Evolutionary conservation across 2,113 vertebrate genomes (phyloP).

Genomic region (Actinemys pallida): DNA sequence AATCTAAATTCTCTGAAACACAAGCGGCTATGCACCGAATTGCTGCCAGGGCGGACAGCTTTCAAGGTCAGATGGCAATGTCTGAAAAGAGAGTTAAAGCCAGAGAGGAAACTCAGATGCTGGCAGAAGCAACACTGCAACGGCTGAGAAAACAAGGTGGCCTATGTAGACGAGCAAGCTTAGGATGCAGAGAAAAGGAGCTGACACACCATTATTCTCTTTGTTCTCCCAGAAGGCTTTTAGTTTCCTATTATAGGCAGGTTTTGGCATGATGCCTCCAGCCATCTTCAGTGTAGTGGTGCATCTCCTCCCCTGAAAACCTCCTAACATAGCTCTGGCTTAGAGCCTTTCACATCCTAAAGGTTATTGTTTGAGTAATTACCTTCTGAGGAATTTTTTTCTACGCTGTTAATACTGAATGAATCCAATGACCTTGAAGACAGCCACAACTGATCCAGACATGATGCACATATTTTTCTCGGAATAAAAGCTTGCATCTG

Average conservation of each 20-base stretch:
- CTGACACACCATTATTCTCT: fast-evolving
- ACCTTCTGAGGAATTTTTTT: neutral
- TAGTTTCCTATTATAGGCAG: neutral
- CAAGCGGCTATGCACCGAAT: neutral
- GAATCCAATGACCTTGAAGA: neutral
- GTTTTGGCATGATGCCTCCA: neutral
- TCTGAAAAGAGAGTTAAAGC: neutral
- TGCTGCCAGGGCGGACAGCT: neutral
- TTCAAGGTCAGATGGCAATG: neutral
- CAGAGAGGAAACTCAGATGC: neutral
- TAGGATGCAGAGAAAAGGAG: neutral
- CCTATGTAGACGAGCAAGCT: fast-evolving
- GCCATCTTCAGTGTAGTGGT: neutral
- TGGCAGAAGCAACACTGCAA: neutral
- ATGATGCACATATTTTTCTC: neutral
- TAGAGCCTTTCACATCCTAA: neutral
- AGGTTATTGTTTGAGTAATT: neutral
- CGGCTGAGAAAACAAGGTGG: neutral
- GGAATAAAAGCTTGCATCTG: neutral
- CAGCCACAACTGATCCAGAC: neutral
- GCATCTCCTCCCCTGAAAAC: neutral
- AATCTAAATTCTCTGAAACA: neutral
- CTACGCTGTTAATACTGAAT: neutral
- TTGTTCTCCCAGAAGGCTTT: neutral
- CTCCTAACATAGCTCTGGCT: neutral